Evolutionary conservation across 2,113 vertebrate species (phyloP), one percentile per base, ranked within the genome.

Genomic region (Nothobranchius furzeri): DNA sequence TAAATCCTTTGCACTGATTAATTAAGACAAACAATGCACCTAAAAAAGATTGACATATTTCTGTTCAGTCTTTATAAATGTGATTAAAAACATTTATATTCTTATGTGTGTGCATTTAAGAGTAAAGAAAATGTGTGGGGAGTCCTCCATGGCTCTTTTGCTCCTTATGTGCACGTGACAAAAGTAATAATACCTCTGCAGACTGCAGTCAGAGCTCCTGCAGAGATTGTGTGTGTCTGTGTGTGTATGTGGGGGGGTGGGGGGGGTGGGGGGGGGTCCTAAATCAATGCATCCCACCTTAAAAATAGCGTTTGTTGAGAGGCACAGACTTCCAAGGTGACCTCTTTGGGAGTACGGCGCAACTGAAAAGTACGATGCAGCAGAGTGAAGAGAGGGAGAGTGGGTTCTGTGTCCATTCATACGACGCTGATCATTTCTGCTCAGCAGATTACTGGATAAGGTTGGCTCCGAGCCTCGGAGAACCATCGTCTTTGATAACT

Each of bases 281-380:
- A 80, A 76, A 53, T 72, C 68, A n/a, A 85, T 79, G 76, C 79
- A 82, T 83, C 83, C 73, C 66, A 70, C 54, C 75, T 81, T 50
- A 64, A 76, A 78, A 64, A 70, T 49, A 54, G 35, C 66, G 69
- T 82, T 46, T 62, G 49, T 60, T 51, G 54, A 48, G 52, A 73
- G 68, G 76, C 56, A 46, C 67, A 58, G 51, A 64, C 72, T 59
- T 60, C 35, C 75, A 86, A 87, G 86, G 85, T 86, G 87, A 86
- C 85, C 57, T 60, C 61, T 35, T 35, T 20, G 50, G 68, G 67
- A 70, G 56, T 69, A 49, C 67, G 52, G 48, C 52, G 61, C 62
- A 70, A 60, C 55, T 73, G 63, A 8, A 54, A 74, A 60, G 62
- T 54, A 68, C 60, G 52, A 48, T 61, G 55, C 40, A 63, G 67